phyloP scores from a whole-genome alignment of 2,113 vertebrate genomes.

The Dipodomys merriami region DNA sequence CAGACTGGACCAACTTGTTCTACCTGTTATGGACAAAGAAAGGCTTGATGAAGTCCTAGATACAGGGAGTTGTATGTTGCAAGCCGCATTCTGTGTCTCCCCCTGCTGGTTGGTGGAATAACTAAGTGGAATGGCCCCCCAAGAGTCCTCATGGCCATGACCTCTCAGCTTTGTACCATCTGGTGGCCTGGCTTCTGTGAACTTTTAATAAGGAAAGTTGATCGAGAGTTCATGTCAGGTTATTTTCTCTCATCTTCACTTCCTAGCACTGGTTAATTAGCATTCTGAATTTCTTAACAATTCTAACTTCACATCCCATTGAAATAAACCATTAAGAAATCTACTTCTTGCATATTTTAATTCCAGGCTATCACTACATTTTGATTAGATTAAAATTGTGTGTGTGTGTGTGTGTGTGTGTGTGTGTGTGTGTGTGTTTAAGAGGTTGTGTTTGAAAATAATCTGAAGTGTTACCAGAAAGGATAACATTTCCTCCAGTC shows the following conservation, averaged over 20 bases:
- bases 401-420: too few relatives aligned
- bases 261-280: constrained; percentile 72
- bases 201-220: constrained; percentile 59
- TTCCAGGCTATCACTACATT: constrained; percentile 67
- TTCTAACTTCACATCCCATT: constrained; percentile 74
- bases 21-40: constrained; percentile 54
- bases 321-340: constrained; percentile 74
- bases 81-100: constrained; percentile 89
- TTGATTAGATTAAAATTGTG: constrained; percentile 76
- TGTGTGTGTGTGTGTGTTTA: background rate
- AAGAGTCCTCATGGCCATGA: constrained; percentile 14
- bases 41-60: constrained; percentile 1
- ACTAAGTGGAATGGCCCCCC: constrained; percentile 62
- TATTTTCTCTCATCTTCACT: constrained; percentile 38
- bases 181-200: constrained; percentile 40
- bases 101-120: constrained; percentile 84
- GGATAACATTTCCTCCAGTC: constrained; percentile 35
- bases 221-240: constrained; percentile 62
- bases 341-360: constrained; percentile 68
- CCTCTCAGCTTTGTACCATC: constrained; percentile 21
- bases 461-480: constrained; percentile 61
- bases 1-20: constrained; percentile 44
- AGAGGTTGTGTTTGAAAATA: constrained; percentile 70
- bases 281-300: constrained; percentile 71
- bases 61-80: background rate